Percentiles rank a stretch among this genome's conserved stretches.
phyloP scores from a whole-genome alignment of 2,888 invertebrate species.

The Volucella inflata region DNA sequence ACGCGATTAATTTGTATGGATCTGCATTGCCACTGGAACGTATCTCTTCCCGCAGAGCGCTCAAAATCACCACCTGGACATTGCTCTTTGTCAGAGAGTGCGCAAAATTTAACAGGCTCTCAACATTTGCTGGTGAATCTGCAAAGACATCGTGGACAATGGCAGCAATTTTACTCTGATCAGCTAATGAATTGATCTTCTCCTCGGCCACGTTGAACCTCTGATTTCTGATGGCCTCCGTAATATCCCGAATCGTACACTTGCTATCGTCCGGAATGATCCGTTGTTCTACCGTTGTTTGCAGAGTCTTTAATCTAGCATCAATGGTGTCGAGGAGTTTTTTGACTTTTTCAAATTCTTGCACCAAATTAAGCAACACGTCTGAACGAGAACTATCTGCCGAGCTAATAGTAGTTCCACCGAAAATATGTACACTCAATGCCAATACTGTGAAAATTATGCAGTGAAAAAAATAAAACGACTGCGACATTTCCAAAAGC shows the following conservation, averaged over 20 bases:
- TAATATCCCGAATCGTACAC: slow-evolving; percentile 35
- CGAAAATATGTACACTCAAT: too few species aligned
- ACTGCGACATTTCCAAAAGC: too few species aligned
- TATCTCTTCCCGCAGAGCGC: slow-evolving; percentile 33
- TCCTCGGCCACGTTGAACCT: slow-evolving; percentile 37
- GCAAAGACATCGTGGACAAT: slow-evolving; percentile 47
- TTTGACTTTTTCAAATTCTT: slow-evolving; percentile 31
- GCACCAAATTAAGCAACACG: slow-evolving; percentile 15
- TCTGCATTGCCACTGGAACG: slow-evolving; percentile 13
- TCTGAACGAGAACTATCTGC: neutral
- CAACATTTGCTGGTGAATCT: slow-evolving; percentile 24
- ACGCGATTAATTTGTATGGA: slow-evolving; percentile 23
- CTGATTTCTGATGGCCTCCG: slow-evolving; percentile 28
- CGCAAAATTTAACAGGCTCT: slow-evolving; percentile 21
- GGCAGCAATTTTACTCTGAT: slow-evolving; percentile 7
- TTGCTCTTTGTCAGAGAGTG: slow-evolving; percentile 11
- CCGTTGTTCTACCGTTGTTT: slow-evolving; percentile 24
- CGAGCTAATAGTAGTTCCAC: too few species aligned
- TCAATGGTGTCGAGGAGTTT: slow-evolving; percentile 34
- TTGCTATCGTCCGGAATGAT: slow-evolving; percentile 35
- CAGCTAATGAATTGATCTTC: slow-evolving; percentile 21
- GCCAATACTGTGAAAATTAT: too few species aligned
- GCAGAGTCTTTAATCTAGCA: slow-evolving; percentile 4
- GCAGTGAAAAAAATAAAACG: too few species aligned
- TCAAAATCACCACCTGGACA: neutral